Evolutionary conservation across 1,140 invertebrate genomes (phyloP).

Genomic region (Lordiphosa collinella): DNA sequence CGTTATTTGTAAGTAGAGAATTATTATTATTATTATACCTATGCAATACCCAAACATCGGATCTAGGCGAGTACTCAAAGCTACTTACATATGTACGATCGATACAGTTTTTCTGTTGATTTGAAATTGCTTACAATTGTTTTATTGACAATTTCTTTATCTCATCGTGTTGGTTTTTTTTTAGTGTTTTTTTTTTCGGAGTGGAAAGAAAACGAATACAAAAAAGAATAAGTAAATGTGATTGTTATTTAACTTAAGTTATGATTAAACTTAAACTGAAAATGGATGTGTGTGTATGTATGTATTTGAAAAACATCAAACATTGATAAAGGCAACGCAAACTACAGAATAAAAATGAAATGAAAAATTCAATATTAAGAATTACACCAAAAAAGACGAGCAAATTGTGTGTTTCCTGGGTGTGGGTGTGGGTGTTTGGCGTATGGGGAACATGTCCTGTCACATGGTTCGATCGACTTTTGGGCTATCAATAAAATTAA

Average conservation of each 20-base stretch:
- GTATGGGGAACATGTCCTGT: neutral
- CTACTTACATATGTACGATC: too few relatives aligned
- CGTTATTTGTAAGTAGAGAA: constrained; percentile 59
- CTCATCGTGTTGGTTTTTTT: neutral
- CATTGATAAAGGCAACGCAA: constrained; percentile 22
- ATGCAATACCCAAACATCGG: constrained; percentile 9
- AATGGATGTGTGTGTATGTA: constrained; percentile 48
- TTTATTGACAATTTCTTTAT: constrained; percentile 67
- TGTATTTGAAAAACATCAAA: constrained; percentile 33
- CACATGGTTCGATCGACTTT: constrained; percentile 26
- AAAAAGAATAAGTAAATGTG: constrained; percentile 71
- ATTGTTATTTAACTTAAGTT: constrained; percentile 78
- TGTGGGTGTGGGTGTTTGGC: too few relatives aligned
- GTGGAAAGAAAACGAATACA: constrained; percentile 1
- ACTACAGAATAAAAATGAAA: constrained; percentile 31
- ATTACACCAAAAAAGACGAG: too few relatives aligned
- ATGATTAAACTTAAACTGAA: constrained; percentile 56
- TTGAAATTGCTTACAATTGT: constrained; percentile 65
- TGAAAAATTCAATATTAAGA: constrained; percentile 19
- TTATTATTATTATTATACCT: constrained; percentile 23
- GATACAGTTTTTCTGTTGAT: constrained; percentile 49
- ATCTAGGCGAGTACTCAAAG: too few relatives aligned
- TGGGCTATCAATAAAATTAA: constrained; percentile 52
- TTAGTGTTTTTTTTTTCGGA: constrained; percentile 59
- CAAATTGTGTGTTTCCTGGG: neutral